Base-by-base conservation (phyloP, 2,113 vertebrate species). In the Eulemur macaco region DNA sequence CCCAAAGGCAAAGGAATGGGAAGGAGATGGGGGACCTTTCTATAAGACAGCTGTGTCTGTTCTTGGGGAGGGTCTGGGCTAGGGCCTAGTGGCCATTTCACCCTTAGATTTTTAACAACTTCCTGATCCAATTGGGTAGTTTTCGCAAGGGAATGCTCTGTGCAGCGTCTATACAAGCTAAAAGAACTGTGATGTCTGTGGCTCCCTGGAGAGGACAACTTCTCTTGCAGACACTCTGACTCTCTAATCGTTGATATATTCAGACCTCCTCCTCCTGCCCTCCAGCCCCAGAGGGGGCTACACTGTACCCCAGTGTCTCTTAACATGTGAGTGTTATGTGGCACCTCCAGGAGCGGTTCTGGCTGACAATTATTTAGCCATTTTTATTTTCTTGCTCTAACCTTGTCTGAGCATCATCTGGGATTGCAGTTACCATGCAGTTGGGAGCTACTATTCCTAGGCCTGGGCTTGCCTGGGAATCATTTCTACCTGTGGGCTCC, bases 351-450 rank as follows among this genome's bases (percentile, higher is more conserved):
- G 86, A 95, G 47, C 27, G 93, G 34, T 89, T 91, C 21, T 89
- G 56, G 58, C 37, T 93, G 88, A 94, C 37, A 68, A 11, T 94
- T 73, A 91, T 89, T 80, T 82, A 69, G 50, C 25, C 54, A 63
- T 90, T 45, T 93, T 96, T 78, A 92, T 91, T 95, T 80, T 91
- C 37, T 47, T 85, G 18, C 14, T 74, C 74, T 73, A 42, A 42
- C 20, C 47, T 91, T 81, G 29, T 89, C 78, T 88, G 58, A 73
- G 15, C 42, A 47, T 80, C 63, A 74, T 73, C 42, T 94, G 73
- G 56, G 89, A 86, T 73, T 93, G 64, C 80, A 71, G 50, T 95
- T 95, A 93, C 29, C 45, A 87, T 42, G 37, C 10, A 42, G 15
- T 69, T 88, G 45, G 37, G 71, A 94, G 52, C 34, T 94, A 56